Conservation (phyloP, 1,140 invertebrate genomes). For the Drosophila santomea region DNA sequence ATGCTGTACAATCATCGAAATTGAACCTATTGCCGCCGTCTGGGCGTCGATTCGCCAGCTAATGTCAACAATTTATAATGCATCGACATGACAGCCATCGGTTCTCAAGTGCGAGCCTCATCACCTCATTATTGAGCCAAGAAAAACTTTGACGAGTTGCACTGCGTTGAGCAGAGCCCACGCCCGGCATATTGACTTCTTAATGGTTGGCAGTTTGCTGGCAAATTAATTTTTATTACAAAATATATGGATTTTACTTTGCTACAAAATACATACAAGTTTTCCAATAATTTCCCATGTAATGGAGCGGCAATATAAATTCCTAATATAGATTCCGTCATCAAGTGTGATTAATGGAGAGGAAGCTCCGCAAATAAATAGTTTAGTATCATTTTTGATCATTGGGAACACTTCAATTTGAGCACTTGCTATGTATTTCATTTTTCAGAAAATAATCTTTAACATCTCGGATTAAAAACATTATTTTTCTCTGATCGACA, state of each 20-base stretch:
- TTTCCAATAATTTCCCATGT: conserved; percentile 13
- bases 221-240: conserved; percentile 72
- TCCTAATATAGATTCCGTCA: conserved; percentile 23
- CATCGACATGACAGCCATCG: conserved; percentile 49
- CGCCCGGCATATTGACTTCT: conserved; percentile 15
- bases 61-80: conserved; percentile 78
- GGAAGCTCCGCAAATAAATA: neutral
- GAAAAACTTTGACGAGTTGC: conserved; percentile 18
- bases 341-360: conserved; percentile 29
- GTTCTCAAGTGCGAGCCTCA: conserved; percentile 36
- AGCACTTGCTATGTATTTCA: neutral
- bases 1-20: conserved; percentile 53
- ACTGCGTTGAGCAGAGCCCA: conserved; percentile 12
- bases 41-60: conserved; percentile 52
- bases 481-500: too few relatives aligned
- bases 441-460: too few relatives aligned
- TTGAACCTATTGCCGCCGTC: conserved; percentile 51
- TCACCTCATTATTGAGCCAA: conserved; percentile 22
- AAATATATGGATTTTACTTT: conserved; percentile 46
- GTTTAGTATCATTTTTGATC: neutral
- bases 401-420: neutral
- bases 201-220: conserved; percentile 60
- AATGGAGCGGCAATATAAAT: conserved; percentile 20
- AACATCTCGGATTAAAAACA: too few relatives aligned
- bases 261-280: conserved; percentile 46